Evolutionary conservation across 2,888 invertebrate genomes (phyloP).

Genomic region (Hyalella azteca): DNA sequence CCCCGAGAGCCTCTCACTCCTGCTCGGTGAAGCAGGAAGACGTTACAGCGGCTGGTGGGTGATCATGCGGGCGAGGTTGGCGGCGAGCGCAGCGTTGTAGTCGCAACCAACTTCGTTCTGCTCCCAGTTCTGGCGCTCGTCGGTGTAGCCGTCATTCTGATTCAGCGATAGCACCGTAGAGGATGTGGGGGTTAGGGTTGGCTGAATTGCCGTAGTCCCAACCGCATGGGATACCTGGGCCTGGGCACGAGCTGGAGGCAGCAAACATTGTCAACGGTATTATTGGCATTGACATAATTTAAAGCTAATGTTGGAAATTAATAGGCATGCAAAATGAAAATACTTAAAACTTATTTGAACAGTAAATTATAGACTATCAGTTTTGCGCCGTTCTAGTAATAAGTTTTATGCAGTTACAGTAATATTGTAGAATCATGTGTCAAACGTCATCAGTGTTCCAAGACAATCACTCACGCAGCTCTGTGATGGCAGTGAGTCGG

Average conservation of each 20-base stretch:
- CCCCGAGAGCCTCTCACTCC: too few species aligned
- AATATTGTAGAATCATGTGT: too few species aligned
- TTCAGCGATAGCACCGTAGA: constrained; percentile 69
- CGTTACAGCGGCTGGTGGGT: constrained; percentile 25
- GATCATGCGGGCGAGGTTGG: constrained; percentile 48
- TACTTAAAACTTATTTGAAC: too few species aligned
- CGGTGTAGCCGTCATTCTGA: constrained; percentile 66
- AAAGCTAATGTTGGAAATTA: too few species aligned
- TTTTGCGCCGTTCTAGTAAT: too few species aligned
- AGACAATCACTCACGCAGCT: constrained; percentile 60
- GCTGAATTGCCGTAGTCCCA: constrained; percentile 65
- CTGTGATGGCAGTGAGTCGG: constrained; percentile 68
- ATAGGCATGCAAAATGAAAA: too few species aligned
- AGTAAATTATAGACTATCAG: too few species aligned
- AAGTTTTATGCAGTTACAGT: too few species aligned
- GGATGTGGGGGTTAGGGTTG: constrained; percentile 67
- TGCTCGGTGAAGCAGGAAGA: too few species aligned
- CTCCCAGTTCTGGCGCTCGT: constrained; percentile 67
- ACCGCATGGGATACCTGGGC: constrained; percentile 65
- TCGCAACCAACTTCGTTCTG: constrained; percentile 64
- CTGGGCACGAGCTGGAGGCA: constrained; percentile 66
- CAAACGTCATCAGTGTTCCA: too few species aligned
- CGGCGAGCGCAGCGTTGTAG: constrained; percentile 55
- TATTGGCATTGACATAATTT: not conserved
- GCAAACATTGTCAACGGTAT: not conserved